phyloP scores from a whole-genome alignment of 1,140 invertebrate genomes.

The Forficula auricularia region DNA sequence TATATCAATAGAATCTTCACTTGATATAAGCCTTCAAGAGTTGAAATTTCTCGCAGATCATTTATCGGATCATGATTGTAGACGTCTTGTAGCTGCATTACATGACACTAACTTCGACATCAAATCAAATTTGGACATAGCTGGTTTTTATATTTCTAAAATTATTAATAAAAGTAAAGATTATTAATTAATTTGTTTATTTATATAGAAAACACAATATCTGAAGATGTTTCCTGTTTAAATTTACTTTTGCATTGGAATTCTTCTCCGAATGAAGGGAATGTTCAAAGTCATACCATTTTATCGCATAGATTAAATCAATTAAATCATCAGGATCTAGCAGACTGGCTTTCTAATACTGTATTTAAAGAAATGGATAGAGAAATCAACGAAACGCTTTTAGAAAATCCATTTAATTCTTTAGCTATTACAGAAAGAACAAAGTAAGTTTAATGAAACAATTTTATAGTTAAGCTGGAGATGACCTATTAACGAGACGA shows the following conservation, averaged over 20 bases:
- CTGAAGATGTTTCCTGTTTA: constrained; percentile 31
- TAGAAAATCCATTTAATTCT: constrained; percentile 20
- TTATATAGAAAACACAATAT: constrained; percentile 25
- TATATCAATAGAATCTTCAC: too few relatives aligned
- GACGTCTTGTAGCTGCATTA: constrained; percentile 32
- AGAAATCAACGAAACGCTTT: constrained; percentile 30
- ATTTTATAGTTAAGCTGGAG: too few relatives aligned
- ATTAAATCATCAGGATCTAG: constrained; percentile 33
- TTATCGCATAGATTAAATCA: constrained; percentile 33
- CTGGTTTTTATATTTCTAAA: constrained; percentile 21
- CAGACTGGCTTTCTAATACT: constrained; percentile 37
- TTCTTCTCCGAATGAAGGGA: constrained; percentile 27
- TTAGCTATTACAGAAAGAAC: constrained; percentile 14
- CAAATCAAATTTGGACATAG: constrained; percentile 25
- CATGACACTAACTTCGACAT: constrained; percentile 32
- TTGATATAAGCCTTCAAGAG: constrained; percentile 35
- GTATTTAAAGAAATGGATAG: constrained; percentile 35
- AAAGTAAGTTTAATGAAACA: not conserved
- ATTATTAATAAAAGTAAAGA: constrained; percentile 3
- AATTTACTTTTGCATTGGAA: constrained; percentile 37
- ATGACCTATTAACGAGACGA: too few relatives aligned
- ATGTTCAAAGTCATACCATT: constrained; percentile 32
- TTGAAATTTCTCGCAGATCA: constrained; percentile 35
- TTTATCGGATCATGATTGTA: constrained; percentile 33
- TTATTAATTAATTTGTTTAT: constrained; percentile 6